Conservation (phyloP, 2,113 vertebrate species). For the Ardeotis arabs region DNA sequence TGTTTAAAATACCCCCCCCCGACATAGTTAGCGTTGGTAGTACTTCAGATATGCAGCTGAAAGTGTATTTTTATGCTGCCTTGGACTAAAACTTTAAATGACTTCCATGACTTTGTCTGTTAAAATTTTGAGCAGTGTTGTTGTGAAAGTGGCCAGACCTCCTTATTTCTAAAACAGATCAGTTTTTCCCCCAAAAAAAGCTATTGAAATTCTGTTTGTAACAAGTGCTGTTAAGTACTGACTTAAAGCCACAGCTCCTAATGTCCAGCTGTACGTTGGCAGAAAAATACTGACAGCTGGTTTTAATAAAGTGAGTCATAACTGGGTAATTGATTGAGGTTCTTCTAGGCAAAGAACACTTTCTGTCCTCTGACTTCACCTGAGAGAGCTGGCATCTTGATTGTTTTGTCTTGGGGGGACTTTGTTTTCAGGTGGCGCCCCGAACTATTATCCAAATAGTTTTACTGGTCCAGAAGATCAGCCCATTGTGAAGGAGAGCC, state of each 20-base stretch:
- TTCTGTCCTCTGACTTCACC: background rate
- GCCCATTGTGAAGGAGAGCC: constrained; percentile 68
- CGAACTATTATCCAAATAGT: constrained; percentile 97
- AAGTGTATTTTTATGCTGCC: background rate
- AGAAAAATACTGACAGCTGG: background rate
- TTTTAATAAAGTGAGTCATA: background rate
- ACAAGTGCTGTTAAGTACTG: background rate
- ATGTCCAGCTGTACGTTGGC: background rate
- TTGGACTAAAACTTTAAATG: background rate
- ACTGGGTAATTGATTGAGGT: background rate
- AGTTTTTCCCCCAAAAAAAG: background rate
- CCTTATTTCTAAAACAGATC: background rate
- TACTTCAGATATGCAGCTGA: background rate
- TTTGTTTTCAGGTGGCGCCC: constrained; percentile 84
- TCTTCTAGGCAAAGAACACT: background rate
- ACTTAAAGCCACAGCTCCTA: background rate
- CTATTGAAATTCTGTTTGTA: background rate
- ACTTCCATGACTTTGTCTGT: background rate
- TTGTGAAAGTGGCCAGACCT: background rate
- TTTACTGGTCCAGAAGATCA: constrained; percentile 87
- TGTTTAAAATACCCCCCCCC: background rate
- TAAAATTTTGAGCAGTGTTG: background rate
- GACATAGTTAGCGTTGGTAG: background rate
- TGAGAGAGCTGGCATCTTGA: background rate
- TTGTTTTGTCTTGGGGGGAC: background rate